Percentiles rank a stretch among this genome's conserved stretches.
phyloP scores from a whole-genome alignment of 2,888 invertebrate genomes.

The Stegophylla sp. region DNA sequence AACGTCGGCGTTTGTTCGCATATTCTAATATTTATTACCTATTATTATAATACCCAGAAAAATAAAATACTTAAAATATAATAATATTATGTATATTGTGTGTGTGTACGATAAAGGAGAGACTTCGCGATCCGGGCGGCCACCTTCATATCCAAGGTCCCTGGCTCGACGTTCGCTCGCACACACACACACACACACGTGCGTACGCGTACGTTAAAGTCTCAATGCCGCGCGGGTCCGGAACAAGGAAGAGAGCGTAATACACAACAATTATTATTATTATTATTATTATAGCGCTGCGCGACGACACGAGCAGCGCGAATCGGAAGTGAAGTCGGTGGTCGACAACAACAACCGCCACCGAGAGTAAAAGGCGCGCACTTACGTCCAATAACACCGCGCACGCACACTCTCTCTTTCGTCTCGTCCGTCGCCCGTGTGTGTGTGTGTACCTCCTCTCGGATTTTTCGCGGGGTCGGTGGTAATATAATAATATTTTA shows the following conservation, averaged over 20 bases:
- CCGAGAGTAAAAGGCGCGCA: slow-evolving; percentile 45
- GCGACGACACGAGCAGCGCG: background rate
- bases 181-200: background rate
- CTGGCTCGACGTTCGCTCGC: background rate
- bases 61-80: no score
- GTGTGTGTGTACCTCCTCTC: background rate
- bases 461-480: no score
- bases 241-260: slow-evolving; percentile 56
- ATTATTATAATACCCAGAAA: no score
- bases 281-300: no score
- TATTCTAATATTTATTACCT: no score
- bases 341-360: background rate
- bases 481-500: background rate
- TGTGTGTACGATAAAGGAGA: slow-evolving; percentile 30
- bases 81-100: no score
- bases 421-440: background rate
- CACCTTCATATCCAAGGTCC: slow-evolving; percentile 56
- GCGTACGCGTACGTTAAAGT: slow-evolving; percentile 19
- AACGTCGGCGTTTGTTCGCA: slow-evolving; percentile 30
- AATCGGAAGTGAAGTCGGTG: slow-evolving; percentile 54
- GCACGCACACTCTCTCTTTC: background rate
- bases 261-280: no score
- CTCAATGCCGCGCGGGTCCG: slow-evolving; percentile 57
- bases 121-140: slow-evolving; percentile 52
- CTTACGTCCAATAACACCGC: background rate